These are phyloP conservation scores for Rhizomys pruinosus DNA, from an alignment of 2,113 vertebrate genomes.

Conservation along the genomic window DNA sequence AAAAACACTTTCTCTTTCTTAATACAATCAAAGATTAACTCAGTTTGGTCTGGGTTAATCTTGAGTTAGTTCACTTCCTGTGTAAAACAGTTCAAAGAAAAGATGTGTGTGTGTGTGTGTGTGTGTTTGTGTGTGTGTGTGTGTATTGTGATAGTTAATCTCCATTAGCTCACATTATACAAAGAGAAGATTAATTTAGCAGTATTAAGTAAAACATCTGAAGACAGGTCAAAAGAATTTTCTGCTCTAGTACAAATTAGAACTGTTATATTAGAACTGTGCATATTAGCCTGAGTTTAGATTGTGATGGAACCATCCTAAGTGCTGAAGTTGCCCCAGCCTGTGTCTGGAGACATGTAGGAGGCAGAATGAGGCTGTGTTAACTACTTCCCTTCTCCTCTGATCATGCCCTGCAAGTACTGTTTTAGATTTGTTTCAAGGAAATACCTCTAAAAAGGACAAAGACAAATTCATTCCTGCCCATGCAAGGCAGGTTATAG, in stretches of 20 bases:
- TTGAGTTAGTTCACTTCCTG: too few species aligned
- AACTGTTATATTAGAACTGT: too few species aligned
- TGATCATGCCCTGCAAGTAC: not conserved
- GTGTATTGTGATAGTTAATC: too few species aligned
- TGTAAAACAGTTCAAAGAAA: too few species aligned
- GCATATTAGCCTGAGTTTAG: not conserved
- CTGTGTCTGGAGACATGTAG: accelerated
- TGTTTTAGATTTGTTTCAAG: not conserved
- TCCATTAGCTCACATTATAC: too few species aligned
- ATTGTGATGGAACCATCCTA: not conserved
- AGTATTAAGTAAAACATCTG: too few species aligned
- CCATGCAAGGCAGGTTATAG: not conserved
- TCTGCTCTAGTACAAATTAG: too few species aligned
- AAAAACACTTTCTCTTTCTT: not conserved
- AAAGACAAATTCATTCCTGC: not conserved
- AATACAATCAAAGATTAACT: not conserved
- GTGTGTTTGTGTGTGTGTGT: too few species aligned
- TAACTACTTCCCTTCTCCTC: not conserved
- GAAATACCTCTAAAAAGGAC: not conserved
- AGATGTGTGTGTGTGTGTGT: too few species aligned
- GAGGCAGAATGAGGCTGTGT: not conserved
- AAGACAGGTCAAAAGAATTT: too few species aligned
- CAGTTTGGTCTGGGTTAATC: too few species aligned
- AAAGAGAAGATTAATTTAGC: too few species aligned
- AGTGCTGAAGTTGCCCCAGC: not conserved